These are phyloP conservation scores for Corythornis madagascariensis DNA, from an alignment of 2,113 vertebrate genomes.

Conservation along the genomic window DNA sequence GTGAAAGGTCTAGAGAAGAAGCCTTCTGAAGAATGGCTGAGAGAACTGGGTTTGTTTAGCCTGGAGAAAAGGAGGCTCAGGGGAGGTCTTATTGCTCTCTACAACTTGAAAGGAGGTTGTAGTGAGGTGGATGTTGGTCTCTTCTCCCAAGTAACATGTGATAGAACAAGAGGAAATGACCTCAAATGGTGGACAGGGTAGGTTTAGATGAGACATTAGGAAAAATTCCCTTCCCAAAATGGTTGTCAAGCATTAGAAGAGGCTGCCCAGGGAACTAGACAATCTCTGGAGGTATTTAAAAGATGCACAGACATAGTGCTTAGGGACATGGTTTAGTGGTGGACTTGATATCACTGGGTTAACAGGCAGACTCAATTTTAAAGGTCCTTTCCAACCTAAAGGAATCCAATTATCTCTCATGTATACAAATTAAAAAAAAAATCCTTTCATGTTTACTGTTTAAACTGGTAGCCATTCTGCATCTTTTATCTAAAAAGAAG, in stretches of 20 bases:
- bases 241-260: not conserved
- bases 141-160: not conserved
- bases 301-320: not conserved
- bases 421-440: not conserved
- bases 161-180: not conserved
- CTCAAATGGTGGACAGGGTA: not conserved
- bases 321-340: not conserved
- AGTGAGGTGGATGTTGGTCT: too few relatives aligned
- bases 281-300: not conserved
- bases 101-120: not conserved
- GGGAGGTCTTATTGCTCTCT: too few relatives aligned
- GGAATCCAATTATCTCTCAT: not conserved
- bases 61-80: not conserved
- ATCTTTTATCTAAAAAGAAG: not conserved
- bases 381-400: not conserved
- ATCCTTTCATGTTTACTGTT: not conserved
- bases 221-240: not conserved
- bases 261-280: not conserved
- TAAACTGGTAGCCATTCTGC: not conserved
- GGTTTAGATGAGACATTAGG: not conserved
- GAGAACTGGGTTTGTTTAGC: not conserved
- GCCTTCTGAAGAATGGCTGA: not conserved
- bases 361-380: not conserved
- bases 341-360: not conserved
- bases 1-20: not conserved